These are phyloP conservation scores for Siniperca obscura DNA, from an alignment of 2,797 vertebrate species.

Conservation along the genomic window DNA sequence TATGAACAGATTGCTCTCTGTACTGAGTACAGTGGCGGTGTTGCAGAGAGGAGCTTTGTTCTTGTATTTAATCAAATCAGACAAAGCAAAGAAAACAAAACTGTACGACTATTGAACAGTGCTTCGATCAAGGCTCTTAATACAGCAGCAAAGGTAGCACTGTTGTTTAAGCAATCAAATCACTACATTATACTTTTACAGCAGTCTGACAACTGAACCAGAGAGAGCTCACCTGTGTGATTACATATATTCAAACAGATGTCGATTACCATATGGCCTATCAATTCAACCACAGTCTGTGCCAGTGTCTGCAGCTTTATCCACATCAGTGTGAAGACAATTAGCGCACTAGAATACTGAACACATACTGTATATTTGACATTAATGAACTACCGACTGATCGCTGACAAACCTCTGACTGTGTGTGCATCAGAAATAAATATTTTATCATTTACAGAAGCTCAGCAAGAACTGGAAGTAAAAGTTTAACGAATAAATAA, in stretches of 20 bases:
- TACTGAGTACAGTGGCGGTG: not conserved
- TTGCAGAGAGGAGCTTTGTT: constrained; percentile 15
- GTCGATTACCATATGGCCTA: not conserved
- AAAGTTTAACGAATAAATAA: constrained; percentile 59
- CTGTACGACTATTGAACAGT: not conserved
- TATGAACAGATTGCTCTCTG: not conserved
- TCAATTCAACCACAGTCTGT: not conserved
- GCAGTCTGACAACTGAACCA: not conserved
- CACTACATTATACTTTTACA: not conserved
- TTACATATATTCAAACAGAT: not conserved
- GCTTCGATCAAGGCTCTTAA: not conserved
- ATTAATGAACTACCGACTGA: constrained; percentile 21
- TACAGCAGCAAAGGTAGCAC: not conserved
- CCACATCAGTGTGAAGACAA: not conserved
- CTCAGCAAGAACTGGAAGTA: constrained; percentile 48
- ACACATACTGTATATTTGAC: not conserved
- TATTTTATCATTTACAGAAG: constrained; percentile 46
- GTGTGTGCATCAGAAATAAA: constrained; percentile 29
- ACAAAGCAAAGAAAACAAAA: constrained; percentile 20
- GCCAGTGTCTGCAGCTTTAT: not conserved
- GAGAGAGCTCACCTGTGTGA: not conserved
- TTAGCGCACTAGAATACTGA: not conserved
- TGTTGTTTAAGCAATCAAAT: not conserved
- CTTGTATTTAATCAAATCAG: constrained; percentile 5
- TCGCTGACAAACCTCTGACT: constrained; percentile 28